Percentiles rank a stretch among this genome's conserved stretches.
phyloP scores from a whole-genome alignment of 2,797 vertebrate genomes.

The Vespertilio murinus region DNA sequence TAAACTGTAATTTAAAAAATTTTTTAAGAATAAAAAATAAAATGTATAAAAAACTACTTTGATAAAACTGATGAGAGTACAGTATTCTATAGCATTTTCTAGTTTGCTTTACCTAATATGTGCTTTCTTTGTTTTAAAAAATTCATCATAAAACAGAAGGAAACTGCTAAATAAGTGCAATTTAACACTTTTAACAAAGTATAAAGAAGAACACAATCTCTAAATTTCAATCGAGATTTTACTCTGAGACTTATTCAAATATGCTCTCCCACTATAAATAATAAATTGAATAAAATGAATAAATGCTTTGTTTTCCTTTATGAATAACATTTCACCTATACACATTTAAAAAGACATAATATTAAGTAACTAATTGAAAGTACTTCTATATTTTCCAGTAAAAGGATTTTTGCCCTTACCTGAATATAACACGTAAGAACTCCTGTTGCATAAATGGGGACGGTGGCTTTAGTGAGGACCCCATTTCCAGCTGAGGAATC shows the following conservation, averaged over 20 bases:
- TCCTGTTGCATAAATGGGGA: constrained; percentile 99
- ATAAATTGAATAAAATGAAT: constrained; percentile 23
- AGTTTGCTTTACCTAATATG: neutral
- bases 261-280: neutral
- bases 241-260: constrained; percentile 26
- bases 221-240: constrained; percentile 13
- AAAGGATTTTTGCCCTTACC: constrained; percentile 83
- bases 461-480: constrained; percentile 98
- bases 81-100: neutral
- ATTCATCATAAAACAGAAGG: neutral
- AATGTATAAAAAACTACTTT: neutral
- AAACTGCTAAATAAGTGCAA: constrained; percentile 14
- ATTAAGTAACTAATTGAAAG: neutral
- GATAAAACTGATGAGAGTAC: constrained; percentile 14
- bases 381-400: neutral
- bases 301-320: constrained; percentile 1
- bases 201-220: neutral
- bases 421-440: constrained; percentile 99
- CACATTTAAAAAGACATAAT: neutral
- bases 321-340: neutral
- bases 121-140: constrained; percentile 9
- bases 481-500: constrained; percentile 93
- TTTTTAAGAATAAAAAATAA: neutral
- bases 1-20: too few species aligned
- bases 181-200: neutral